A percentile compares a stretch with the other conserved stretches of the same genome.
Evolutionary conservation across 64 coral and sea anemone genomes (phyloP).

Genomic region (Stichodactyla helianthus): DNA sequence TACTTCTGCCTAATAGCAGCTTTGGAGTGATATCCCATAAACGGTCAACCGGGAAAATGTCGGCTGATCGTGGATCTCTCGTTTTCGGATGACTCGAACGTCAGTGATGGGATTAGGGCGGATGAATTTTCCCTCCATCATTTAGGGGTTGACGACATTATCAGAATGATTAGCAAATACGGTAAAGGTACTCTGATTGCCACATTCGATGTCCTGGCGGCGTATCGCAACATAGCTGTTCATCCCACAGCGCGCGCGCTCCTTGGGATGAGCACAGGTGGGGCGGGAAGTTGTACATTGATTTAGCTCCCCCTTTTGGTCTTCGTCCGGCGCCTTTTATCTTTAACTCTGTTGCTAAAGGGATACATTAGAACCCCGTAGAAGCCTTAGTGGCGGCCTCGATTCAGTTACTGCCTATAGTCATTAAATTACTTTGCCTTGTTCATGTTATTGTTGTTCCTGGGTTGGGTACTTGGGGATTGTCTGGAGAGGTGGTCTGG

Average conservation of each 20-base stretch:
- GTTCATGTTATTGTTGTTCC: too few species aligned
- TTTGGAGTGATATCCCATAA: too few species aligned
- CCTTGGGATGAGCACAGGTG: conserved; percentile 9
- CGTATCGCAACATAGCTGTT: conserved; percentile 15
- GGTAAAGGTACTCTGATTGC: conserved; percentile 26
- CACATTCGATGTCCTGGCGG: conserved; percentile 16
- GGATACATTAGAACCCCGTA: background rate
- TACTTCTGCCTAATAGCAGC: too few species aligned
- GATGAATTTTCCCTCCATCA: too few species aligned
- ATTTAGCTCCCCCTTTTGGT: conserved; percentile 31
- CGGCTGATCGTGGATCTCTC: too few species aligned
- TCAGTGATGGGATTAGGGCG: too few species aligned
- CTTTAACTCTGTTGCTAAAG: conserved; percentile 8
- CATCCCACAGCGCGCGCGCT: background rate
- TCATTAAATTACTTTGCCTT: conserved; percentile 23
- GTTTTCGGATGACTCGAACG: too few species aligned
- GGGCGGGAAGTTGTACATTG: conserved; percentile 7
- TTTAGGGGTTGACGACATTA: too few species aligned
- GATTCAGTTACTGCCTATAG: background rate
- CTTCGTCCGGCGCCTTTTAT: conserved; percentile 5
- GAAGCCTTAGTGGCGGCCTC: background rate
- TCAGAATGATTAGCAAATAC: background rate
- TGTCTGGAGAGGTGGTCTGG: too few species aligned
- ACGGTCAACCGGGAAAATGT: too few species aligned
- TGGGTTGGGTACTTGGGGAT: too few species aligned